These are phyloP conservation scores for Trogon melanurus DNA, from an alignment of 2,113 vertebrate genomes.

Conservation along the genomic window DNA sequence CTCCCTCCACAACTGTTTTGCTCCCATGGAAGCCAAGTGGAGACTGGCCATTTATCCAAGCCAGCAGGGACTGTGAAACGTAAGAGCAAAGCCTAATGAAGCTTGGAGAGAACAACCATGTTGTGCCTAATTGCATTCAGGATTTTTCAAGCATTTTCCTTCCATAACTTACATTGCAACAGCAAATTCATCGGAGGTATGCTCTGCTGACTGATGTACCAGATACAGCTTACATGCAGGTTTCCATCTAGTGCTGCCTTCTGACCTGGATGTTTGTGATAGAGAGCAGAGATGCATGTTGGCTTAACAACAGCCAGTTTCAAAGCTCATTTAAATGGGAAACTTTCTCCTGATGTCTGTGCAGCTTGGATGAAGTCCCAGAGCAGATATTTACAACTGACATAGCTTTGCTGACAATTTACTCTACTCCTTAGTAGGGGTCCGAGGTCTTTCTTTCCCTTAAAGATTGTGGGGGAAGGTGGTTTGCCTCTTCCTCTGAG, in stretches of 20 bases:
- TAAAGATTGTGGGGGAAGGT: neutral
- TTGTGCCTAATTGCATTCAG: conserved; percentile 49
- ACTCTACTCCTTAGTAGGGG: neutral
- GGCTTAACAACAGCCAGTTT: neutral
- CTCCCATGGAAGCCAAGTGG: neutral
- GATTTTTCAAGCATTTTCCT: conserved; percentile 54
- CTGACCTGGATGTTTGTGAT: conserved; percentile 32
- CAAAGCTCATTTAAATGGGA: conserved; percentile 35
- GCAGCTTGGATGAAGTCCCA: neutral
- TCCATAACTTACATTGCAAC: neutral
- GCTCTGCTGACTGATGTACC: conserved; percentile 25
- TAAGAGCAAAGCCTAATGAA: conserved; percentile 61
- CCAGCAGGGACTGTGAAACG: conserved; percentile 38
- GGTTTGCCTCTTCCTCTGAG: conserved; percentile 15
- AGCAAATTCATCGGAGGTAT: conserved; percentile 23
- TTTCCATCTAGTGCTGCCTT: conserved; percentile 28
- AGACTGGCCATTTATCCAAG: conserved; percentile 21
- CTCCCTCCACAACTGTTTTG: neutral
- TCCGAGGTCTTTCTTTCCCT: neutral
- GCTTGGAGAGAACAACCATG: conserved; percentile 55
- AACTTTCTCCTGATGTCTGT: neutral
- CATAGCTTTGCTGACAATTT: conserved; percentile 41
- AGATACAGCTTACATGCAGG: neutral
- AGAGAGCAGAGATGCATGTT: accelerated
- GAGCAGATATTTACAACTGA: conserved; percentile 25